Evolutionary conservation across 2,113 vertebrate genomes (phyloP), one percentile per base, ranked within the genome.

Genomic region (Thoracochromis brauschi): DNA sequence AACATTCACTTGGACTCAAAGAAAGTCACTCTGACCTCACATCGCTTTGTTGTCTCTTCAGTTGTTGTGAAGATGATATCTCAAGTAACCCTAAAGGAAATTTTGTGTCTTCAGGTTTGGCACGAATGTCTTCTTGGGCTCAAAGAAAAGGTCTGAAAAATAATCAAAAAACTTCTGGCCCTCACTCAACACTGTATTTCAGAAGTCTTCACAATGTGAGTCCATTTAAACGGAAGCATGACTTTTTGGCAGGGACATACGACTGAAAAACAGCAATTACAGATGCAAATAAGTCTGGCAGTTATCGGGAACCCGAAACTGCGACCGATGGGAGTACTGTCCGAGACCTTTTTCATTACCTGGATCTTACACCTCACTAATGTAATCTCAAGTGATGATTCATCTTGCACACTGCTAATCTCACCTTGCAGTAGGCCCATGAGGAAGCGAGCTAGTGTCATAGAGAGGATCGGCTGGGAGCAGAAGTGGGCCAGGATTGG

Each of bases 401-500:
- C 63, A 29, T 54, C 5, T 21, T 47, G 4, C 12, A n/a, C 29
- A 33, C 35, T 0, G n/a, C 16, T 42, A 3, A 13, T 94, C 96
- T 97, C 92, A 99, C 99, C 99, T 97, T 99, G 99, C 83, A 99
- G 94, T 75, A 99, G 83, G 24, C 99, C 99, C 92, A 97, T 98
- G 65, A 99, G 97, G 91, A 99, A 97, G 73, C 98, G 97, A 2
- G 97, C 97, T 78, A 96, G 91, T 7, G 97, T 97, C 97, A 99
- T 96, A 84, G 97, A 97, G 71, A 97, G 19, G 29, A 99, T 97
- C 3, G 97, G 98, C 82, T 97, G 96, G 5, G 97, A 97, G 87
- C 97, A 97, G 85, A 98, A 85, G 51, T 94, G 96, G 14, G 97
- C 95, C 40, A 98, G 94, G 92, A 98, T 82, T 0, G 98, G 98